Conservation (phyloP, 2,797 vertebrate genomes). For the Hydrocynus forskahlii region DNA sequence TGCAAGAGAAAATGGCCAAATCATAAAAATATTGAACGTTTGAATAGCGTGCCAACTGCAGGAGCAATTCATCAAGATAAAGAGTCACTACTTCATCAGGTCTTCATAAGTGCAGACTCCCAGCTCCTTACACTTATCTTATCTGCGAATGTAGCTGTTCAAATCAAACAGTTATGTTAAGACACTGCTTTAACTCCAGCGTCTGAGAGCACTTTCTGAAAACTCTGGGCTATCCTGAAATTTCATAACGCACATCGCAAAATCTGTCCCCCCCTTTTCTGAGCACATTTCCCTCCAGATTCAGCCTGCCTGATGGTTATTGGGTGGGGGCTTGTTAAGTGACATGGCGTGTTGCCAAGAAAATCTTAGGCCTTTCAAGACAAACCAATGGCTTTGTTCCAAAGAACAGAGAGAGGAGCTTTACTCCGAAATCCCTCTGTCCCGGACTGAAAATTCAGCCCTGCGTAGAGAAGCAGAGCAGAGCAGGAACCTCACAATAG, state of each 20-base stretch:
- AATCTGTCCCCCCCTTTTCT: not conserved
- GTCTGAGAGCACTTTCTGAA: not conserved
- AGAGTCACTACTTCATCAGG: not conserved
- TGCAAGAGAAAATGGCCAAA: not conserved
- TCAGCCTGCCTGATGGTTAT: slow-evolving; percentile 19
- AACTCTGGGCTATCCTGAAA: not conserved
- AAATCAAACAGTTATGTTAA: not conserved
- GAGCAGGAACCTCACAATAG: slow-evolving; percentile 78
- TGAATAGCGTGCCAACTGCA: not conserved
- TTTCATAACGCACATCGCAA: not conserved
- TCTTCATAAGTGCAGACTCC: not conserved
- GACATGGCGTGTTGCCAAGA: slow-evolving; percentile 58
- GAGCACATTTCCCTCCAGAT: slow-evolving; percentile 7
- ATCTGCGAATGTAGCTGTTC: not conserved
- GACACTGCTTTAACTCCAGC: too few species aligned
- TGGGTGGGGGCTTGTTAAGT: slow-evolving; percentile 48
- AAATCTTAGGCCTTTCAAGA: slow-evolving; percentile 66
- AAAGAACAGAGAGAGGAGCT: slow-evolving; percentile 70
- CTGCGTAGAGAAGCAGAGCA: slow-evolving; percentile 70
- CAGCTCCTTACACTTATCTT: not conserved
- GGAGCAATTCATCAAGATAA: not conserved
- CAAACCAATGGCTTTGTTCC: slow-evolving; percentile 69
- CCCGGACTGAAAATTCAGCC: slow-evolving; percentile 77
- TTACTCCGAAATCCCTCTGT: slow-evolving; percentile 73
- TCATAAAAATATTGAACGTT: not conserved